Conservation (phyloP, 2,797 vertebrate genomes). For the Sebastes iracundus region DNA sequence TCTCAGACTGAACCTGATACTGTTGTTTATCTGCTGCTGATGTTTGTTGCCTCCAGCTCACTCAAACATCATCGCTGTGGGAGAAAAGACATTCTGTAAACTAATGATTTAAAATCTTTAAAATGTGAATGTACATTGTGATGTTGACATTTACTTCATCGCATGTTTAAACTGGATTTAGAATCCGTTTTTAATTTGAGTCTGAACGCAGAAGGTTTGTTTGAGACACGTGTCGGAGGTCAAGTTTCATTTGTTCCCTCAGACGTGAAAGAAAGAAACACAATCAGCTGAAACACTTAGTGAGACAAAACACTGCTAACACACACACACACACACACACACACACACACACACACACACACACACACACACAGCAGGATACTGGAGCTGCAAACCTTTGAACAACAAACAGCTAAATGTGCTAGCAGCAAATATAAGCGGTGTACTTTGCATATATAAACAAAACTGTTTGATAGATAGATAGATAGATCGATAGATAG, state of each 20-base stretch:
- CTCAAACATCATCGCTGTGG: not conserved
- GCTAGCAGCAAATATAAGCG: not conserved
- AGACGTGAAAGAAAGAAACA: conserved; percentile 40
- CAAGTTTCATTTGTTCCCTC: conserved; percentile 3
- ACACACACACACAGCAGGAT: not conserved
- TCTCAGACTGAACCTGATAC: no score
- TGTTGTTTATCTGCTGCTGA: not conserved
- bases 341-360: not conserved
- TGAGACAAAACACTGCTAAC: conserved; percentile 22
- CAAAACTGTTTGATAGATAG: no score
- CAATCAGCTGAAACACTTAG: conserved; percentile 33
- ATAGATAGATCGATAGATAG: no score
- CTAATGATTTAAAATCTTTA: not conserved
- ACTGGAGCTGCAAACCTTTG: conserved; percentile 38
- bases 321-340: not conserved
- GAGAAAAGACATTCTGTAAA: not conserved
- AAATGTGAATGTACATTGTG: not conserved
- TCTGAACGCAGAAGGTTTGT: not conserved
- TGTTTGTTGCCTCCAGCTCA: not conserved
- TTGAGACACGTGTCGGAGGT: not conserved
- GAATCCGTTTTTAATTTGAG: not conserved
- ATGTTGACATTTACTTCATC: not conserved
- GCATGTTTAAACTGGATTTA: not conserved
- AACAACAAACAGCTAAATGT: not conserved
- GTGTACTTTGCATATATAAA: not conserved